Evolutionary conservation across 2,888 invertebrate genomes (phyloP), one percentile per base, ranked within the genome.

Genomic region (Drosophila testacea): DNA sequence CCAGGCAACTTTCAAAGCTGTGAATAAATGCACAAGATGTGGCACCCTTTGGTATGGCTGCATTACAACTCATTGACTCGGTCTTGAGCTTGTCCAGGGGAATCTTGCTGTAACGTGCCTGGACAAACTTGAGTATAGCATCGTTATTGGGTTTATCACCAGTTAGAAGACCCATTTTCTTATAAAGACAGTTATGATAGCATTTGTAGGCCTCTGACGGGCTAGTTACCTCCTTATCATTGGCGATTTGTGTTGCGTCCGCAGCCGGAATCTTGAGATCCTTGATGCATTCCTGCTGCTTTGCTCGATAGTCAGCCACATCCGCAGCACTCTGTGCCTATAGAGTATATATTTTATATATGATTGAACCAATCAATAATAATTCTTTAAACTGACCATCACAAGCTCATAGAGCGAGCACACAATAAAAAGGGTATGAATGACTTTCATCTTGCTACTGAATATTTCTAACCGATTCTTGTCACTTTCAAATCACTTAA

Each of bases 271-370:
- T 50, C 0, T 73, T 74, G 10, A 75, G 60, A 38, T 88, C 77
- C 60, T 78, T 88, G 9, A 88, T 68, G 73, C 90, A 88, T 0
- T 69, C 59, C 51, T 81, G 65, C n/a, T 71, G 73, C 32, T 59
- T 50, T 5, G 65, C 55, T 52, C 56, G 66, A 4, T 64, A 88
- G n/a, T 64, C 71, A 7, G 85, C 76, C 42, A 78, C 0, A 0
- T 89, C 84, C 0, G 71, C 59, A 0, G 82, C 68, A 48, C 55
- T 64, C 10, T 89, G 82, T 4, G 69, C 39, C 76, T 83, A 10
- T 39, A 1, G 4, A 1, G 11, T 46, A 22, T 22, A 22, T n/a
- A 32, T 32, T 2, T 27, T 4, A 13, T 13, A 16, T 10, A 10
- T 13, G 2, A 41, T 6, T 4, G 13, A 27, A 4, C 4, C 3